Conservation (phyloP, 2,113 vertebrate species). For the Octodon degus region DNA sequence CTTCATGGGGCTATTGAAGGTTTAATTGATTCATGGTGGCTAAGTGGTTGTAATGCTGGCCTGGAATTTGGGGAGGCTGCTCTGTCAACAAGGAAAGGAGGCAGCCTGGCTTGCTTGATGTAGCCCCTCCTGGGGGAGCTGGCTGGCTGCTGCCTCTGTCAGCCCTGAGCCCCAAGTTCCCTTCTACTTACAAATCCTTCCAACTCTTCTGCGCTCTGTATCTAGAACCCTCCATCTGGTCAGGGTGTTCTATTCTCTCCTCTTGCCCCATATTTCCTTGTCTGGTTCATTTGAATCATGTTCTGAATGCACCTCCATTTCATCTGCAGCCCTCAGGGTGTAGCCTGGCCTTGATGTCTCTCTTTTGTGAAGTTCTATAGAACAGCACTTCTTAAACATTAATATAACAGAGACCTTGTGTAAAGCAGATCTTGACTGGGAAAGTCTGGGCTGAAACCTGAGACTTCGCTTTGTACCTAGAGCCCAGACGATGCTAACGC, state of each 20-base stretch:
- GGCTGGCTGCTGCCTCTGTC: neutral
- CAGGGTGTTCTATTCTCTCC: neutral
- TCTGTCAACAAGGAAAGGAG: conserved; percentile 32
- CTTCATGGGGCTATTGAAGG: conserved; percentile 67
- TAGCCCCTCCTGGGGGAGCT: neutral
- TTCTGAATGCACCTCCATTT: neutral
- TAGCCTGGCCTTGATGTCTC: neutral
- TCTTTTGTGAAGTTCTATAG: neutral
- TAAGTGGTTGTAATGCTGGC: conserved; percentile 7
- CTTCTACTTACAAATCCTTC: neutral
- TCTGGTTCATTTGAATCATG: neutral
- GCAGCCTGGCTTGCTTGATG: neutral
- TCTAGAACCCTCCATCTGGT: neutral
- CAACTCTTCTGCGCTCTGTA: neutral
- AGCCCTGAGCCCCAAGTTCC: neutral
- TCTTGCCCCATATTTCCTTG: neutral
- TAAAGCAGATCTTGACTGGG: neutral
- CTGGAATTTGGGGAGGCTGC: conserved; percentile 11
- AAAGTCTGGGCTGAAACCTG: neutral
- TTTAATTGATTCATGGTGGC: conserved; percentile 79
- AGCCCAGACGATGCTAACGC: rapidly evolving
- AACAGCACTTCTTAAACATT: neutral
- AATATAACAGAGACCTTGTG: too few relatives aligned
- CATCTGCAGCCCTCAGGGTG: neutral
- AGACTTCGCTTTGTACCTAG: neutral